These are phyloP conservation scores for Meloe dianella DNA, from an alignment of 2,888 invertebrate species.

Conservation along the genomic window DNA sequence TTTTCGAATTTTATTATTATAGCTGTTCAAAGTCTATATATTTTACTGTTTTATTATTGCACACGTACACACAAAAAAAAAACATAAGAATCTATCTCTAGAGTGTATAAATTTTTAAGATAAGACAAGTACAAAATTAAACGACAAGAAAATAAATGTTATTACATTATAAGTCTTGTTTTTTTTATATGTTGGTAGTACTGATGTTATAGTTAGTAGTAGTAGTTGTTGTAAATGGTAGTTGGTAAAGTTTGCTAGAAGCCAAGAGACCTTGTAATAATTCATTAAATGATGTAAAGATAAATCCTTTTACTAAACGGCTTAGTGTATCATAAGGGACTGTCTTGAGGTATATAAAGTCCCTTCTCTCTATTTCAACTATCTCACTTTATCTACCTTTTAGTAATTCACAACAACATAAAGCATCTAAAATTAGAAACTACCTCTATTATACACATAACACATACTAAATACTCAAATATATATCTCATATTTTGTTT, in stretches of 20 bases:
- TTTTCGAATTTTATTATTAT: slow-evolving; percentile 27
- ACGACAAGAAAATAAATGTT: slow-evolving; percentile 8
- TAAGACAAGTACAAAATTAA: slow-evolving; percentile 8
- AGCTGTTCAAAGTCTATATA: slow-evolving; percentile 23
- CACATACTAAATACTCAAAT: too few relatives aligned
- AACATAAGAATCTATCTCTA: slow-evolving; percentile 3
- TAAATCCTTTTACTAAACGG: slow-evolving; percentile 37
- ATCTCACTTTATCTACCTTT: neutral
- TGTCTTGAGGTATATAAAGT: slow-evolving; percentile 33
- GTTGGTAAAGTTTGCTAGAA: neutral
- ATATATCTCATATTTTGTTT: neutral
- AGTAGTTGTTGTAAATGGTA: neutral
- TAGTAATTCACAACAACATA: neutral
- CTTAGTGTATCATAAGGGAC: slow-evolving; percentile 46
- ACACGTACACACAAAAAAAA: neutral
- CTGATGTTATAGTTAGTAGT: neutral
- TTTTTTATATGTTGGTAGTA: neutral
- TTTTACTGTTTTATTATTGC: neutral
- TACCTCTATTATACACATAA: neutral
- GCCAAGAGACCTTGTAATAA: slow-evolving; percentile 18
- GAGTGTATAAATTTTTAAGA: slow-evolving; percentile 6
- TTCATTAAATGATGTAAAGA: slow-evolving; percentile 26
- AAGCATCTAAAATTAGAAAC: neutral
- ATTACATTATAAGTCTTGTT: slow-evolving; percentile 3
- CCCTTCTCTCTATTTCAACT: neutral